Evolutionary conservation across 2,113 vertebrate species (phyloP).

Genomic region (Muntiacus reevesi): DNA sequence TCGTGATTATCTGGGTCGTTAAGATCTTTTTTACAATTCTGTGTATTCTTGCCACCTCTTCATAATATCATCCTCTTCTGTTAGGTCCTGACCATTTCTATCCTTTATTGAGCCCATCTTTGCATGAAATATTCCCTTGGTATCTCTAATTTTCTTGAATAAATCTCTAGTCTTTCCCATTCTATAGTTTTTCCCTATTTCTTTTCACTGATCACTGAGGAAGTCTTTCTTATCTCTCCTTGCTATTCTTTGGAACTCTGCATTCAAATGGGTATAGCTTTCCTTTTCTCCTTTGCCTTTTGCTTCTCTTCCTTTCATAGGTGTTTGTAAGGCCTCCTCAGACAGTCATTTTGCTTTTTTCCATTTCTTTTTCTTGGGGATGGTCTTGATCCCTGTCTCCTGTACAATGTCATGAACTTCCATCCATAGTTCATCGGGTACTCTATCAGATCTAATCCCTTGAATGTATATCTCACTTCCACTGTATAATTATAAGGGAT

Average conservation of each 20-base stretch:
- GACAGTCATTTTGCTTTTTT: neutral
- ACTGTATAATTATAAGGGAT: neutral
- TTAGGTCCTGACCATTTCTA: rapidly evolving
- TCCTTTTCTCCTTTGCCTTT: neutral
- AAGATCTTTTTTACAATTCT: neutral
- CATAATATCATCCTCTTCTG: neutral
- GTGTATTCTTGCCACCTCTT: neutral
- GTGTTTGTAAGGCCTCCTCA: neutral
- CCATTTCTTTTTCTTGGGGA: neutral
- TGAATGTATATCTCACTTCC: neutral
- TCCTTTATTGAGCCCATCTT: neutral
- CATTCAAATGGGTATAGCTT: neutral
- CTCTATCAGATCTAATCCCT: neutral
- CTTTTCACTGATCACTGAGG: neutral
- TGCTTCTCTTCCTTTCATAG: neutral
- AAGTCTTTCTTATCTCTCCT: neutral
- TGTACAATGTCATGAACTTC: neutral
- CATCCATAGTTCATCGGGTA: neutral
- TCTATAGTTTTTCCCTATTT: neutral
- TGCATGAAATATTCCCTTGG: neutral
- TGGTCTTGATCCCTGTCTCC: neutral
- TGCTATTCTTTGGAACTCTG: neutral
- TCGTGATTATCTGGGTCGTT: neutral
- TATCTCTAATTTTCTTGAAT: neutral
- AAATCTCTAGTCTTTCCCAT: neutral